Conservation (phyloP, 2,797 vertebrate genomes). For the Pangasius djambal region DNA sequence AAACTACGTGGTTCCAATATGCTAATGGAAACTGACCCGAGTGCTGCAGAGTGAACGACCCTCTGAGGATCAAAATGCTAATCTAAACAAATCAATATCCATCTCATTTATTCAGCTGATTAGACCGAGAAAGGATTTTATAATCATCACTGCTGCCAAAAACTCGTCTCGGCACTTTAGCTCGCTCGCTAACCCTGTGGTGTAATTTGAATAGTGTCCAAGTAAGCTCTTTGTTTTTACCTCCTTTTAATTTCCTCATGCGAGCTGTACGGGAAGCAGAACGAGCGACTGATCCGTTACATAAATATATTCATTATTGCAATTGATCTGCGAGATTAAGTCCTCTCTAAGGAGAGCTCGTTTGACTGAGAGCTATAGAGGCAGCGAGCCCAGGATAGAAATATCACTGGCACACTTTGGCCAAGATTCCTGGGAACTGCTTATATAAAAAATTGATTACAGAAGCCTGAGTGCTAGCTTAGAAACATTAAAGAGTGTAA, state of each 20-base stretch:
- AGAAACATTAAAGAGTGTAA: slow-evolving; percentile 47
- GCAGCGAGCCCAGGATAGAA: background rate
- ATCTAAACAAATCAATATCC: slow-evolving; percentile 7
- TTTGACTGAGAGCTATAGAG: slow-evolving; percentile 13
- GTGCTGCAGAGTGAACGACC: slow-evolving; percentile 58
- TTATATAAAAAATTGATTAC: background rate
- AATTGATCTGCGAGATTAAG: slow-evolving; percentile 60
- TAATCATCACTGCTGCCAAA: slow-evolving; percentile 54
- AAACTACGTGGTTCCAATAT: slow-evolving; percentile 50
- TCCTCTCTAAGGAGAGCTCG: slow-evolving; percentile 36
- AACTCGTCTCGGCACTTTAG: slow-evolving; percentile 40
- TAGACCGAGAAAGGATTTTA: slow-evolving; percentile 42
- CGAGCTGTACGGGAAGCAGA: slow-evolving; percentile 37
- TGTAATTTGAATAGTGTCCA: slow-evolving; percentile 54
- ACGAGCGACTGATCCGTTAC: slow-evolving; percentile 49
- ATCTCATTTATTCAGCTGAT: too few species aligned
- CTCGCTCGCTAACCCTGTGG: slow-evolving; percentile 25
- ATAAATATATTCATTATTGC: slow-evolving; percentile 61
- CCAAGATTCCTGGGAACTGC: background rate
- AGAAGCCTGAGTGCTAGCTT: slow-evolving; percentile 16
- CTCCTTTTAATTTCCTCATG: slow-evolving; percentile 42
- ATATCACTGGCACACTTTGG: slow-evolving; percentile 24
- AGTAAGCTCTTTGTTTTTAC: slow-evolving; percentile 46
- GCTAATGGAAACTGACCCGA: slow-evolving; percentile 62
- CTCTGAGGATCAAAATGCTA: slow-evolving; percentile 61